These are phyloP conservation scores for Turnix velox DNA, from an alignment of 2,113 vertebrate genomes.

Conservation along the genomic window DNA sequence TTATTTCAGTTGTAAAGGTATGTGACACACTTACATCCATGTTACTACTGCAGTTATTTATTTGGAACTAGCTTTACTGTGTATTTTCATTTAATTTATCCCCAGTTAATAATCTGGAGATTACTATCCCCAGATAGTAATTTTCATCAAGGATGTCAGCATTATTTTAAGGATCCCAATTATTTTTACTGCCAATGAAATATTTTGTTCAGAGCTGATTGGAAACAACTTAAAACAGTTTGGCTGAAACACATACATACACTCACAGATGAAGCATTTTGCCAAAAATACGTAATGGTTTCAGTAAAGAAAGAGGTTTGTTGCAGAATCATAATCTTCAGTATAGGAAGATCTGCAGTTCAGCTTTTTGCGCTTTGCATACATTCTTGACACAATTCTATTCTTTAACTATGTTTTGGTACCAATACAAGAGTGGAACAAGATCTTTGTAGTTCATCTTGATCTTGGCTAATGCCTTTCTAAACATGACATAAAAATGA, in stretches of 20 bases:
- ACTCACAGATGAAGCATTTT: not conserved
- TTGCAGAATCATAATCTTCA: not conserved
- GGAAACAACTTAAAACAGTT: not conserved
- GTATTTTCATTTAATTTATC: not conserved
- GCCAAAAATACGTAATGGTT: not conserved
- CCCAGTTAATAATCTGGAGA: not conserved
- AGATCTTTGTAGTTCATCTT: not conserved
- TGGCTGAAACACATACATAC: not conserved
- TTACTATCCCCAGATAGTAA: not conserved
- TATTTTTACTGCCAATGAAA: not conserved
- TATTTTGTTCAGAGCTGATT: not conserved
- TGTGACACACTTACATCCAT: not conserved
- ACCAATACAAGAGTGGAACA: not conserved
- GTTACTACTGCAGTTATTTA: not conserved
- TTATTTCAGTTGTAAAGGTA: constrained; percentile 82
- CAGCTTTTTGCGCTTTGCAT: not conserved
- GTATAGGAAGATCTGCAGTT: not conserved
- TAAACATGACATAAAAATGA: not conserved
- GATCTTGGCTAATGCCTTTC: not conserved
- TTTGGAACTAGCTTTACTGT: not conserved
- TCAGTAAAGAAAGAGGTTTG: not conserved
- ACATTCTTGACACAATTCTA: not conserved
- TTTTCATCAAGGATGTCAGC: not conserved
- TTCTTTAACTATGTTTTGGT: not conserved
- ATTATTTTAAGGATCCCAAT: not conserved